These are phyloP conservation scores for Xanthorhoe designata DNA, from an alignment of 2,888 invertebrate species.

Conservation along the genomic window DNA sequence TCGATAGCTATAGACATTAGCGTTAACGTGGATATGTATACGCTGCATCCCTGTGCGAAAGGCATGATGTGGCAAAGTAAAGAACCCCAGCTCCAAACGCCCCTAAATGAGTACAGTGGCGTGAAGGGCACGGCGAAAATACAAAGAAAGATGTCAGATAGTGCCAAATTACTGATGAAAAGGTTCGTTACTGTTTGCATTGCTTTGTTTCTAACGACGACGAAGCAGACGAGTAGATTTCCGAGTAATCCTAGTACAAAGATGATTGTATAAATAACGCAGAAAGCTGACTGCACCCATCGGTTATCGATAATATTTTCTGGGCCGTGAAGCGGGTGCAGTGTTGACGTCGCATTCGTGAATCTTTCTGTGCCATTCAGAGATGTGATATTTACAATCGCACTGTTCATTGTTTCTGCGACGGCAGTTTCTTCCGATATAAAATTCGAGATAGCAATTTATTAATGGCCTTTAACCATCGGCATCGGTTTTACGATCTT, in stretches of 20 bases:
- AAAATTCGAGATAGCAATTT: slow-evolving; percentile 61
- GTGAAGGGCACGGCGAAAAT: slow-evolving; percentile 98
- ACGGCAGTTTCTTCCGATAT: slow-evolving; percentile 52
- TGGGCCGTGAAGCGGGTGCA: slow-evolving; percentile 55
- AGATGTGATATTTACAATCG: slow-evolving; percentile 59
- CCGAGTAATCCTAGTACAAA: slow-evolving; percentile 96
- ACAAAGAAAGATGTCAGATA: slow-evolving; percentile 97
- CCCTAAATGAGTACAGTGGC: slow-evolving; percentile 96
- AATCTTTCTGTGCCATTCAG: slow-evolving; percentile 57
- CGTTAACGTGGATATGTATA: slow-evolving; percentile 98
- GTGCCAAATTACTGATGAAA: slow-evolving; percentile 98
- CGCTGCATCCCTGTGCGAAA: slow-evolving; percentile 97
- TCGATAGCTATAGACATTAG: slow-evolving; percentile 99
- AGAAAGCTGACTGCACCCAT: slow-evolving; percentile 89
- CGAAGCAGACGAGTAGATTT: slow-evolving; percentile 96
- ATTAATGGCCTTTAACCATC: slow-evolving; percentile 59
- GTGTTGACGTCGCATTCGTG: slow-evolving; percentile 55
- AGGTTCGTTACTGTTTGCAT: slow-evolving; percentile 99
- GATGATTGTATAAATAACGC: slow-evolving; percentile 91
- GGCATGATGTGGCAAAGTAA: slow-evolving; percentile 96
- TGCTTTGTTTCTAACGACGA: slow-evolving; percentile 95
- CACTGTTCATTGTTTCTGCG: slow-evolving; percentile 68
- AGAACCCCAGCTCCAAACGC: slow-evolving; percentile 96
- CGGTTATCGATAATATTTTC: slow-evolving; percentile 88
- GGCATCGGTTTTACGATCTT: slow-evolving; percentile 66